Base-by-base conservation (phyloP, 2,113 vertebrate genomes). In the Halichoeres trimaculatus region DNA sequence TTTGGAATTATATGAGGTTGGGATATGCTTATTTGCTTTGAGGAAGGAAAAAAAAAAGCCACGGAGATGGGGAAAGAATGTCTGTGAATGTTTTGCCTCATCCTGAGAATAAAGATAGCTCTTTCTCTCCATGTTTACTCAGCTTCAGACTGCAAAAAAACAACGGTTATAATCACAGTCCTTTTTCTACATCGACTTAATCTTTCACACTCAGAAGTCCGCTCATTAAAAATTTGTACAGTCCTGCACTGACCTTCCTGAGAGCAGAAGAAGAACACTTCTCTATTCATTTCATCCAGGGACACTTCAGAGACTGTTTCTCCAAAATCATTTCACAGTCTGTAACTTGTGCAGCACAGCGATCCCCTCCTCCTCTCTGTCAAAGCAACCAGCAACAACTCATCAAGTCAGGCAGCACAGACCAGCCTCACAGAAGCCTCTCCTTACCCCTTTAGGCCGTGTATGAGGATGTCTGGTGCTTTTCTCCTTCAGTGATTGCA, bases 1-100 rank as follows among this genome's bases (percentile, higher is more conserved):
- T 88, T 83, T 82, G 61, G 66, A 90, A 88, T 83, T 54, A 80
- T 77, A 85, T 88, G 86, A 84, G 89, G 89, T 91, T 76, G 72
- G 82, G 85, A 77, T 81, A 83, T 80, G 81, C 64, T 81, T 80
- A 65, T 89, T 74, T 85, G 57, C 64, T 70, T 34, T 66, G 22
- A 36, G 30, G 30, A n/a, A n/a, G n/a, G 30, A 53, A 8, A 30
- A 54, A 43, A 73, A 52, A 59, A 64, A 52, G 40, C 70, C 74
- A 70, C 78, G 71, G 77, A 56, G 59, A 76, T 51, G 73, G 45
- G 78, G 85, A 76, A 78, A 48, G 83, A 89, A 89, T 82, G 85
- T 85, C 74, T 77, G 73, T 72, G 40, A 81, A 65, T 85, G 45
- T 76, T 68, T 67, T 75, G 53, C 65, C 38, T 70, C 35, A 52